Percentiles rank a stretch among this genome's conserved stretches.
Evolutionary conservation across 2,113 vertebrate genomes (phyloP).

Genomic region (Phrynosoma platyrhinos): DNA sequence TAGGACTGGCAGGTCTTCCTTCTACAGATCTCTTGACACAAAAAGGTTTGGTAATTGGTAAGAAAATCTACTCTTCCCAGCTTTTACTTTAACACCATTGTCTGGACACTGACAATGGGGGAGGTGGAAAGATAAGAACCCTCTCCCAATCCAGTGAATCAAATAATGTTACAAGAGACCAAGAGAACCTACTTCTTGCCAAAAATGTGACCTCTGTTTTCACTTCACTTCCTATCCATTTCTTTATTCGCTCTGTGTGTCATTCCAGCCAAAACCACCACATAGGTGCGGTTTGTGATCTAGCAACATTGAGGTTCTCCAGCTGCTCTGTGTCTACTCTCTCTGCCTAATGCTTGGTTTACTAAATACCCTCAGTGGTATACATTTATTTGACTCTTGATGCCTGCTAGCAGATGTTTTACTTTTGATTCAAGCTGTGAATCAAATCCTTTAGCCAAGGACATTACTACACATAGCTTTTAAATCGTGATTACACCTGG

Average conservation of each 20-base stretch:
- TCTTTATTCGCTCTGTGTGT: neutral
- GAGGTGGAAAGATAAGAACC: neutral
- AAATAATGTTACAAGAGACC: neutral
- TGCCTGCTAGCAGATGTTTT: neutral
- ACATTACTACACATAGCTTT: too few species aligned
- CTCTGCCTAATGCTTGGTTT: neutral
- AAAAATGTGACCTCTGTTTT: neutral
- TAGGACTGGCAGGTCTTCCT: too few species aligned
- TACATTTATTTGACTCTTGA: neutral
- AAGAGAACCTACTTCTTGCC: neutral
- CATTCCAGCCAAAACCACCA: neutral
- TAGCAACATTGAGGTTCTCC: neutral
- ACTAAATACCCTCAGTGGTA: neutral
- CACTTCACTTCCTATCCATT: too few species aligned
- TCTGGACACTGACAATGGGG: too few species aligned
- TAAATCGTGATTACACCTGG: too few species aligned
- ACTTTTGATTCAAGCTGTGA: neutral
- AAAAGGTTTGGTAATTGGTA: neutral
- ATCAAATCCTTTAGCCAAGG: too few species aligned
- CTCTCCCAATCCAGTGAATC: neutral
- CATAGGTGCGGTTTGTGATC: neutral
- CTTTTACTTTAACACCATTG: neutral
- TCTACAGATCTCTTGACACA: too few species aligned
- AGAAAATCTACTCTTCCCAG: neutral
- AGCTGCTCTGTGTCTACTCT: neutral